These are phyloP conservation scores for Gallinago nigripennis DNA, from an alignment of 2,797 vertebrate species.

Conservation along the genomic window DNA sequence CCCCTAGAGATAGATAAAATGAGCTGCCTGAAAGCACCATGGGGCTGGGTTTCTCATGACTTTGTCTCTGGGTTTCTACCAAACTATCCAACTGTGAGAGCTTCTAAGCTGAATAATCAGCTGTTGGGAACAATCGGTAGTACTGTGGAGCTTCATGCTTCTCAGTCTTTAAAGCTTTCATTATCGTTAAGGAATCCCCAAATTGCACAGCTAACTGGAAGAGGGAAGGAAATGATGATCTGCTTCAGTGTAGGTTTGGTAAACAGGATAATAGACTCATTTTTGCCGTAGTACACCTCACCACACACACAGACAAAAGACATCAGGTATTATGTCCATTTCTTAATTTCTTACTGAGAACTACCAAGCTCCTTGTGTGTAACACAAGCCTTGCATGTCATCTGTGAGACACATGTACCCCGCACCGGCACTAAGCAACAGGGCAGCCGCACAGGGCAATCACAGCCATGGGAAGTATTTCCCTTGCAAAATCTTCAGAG, in stretches of 20 bases:
- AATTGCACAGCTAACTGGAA: not conserved
- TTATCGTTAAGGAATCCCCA: not conserved
- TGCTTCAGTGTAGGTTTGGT: not conserved
- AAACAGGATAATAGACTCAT: not conserved
- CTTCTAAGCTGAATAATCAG: not conserved
- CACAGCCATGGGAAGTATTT: not conserved
- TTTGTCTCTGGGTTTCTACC: not conserved
- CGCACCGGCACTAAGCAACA: not conserved
- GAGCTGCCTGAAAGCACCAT: not conserved
- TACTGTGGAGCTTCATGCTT: not conserved
- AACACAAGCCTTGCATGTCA: not conserved
- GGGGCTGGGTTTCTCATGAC: not conserved
- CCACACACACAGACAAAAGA: not conserved
- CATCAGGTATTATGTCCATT: accelerated
- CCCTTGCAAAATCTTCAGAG: not conserved
- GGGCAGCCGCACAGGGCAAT: not conserved
- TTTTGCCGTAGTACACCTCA: not conserved
- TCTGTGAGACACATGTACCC: not conserved
- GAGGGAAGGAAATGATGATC: not conserved
- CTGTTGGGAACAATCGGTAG: not conserved
- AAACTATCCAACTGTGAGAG: not conserved
- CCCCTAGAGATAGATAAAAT: not conserved
- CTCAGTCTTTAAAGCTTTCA: not conserved
- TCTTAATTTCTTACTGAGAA: not conserved
- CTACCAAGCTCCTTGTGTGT: not conserved